Evolutionary conservation across 2,797 vertebrate genomes (phyloP).

Genomic region (Microtus obscurus): DNA sequence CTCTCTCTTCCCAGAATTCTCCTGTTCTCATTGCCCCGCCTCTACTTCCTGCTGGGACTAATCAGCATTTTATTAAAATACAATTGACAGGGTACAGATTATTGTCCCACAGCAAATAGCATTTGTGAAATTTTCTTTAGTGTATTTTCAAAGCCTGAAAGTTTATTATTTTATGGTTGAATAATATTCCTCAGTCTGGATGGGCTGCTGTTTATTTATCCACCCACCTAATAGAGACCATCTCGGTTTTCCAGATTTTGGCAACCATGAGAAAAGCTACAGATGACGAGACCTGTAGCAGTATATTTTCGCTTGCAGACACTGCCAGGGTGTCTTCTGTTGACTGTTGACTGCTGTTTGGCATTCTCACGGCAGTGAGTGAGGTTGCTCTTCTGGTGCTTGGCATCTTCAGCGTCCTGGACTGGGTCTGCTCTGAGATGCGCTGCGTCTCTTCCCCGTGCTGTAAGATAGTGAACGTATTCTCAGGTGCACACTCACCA

Average conservation of each 20-base stretch:
- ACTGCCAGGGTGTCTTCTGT: not conserved
- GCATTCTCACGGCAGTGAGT: not conserved
- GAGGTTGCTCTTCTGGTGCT: not conserved
- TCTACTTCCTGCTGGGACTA: too few species aligned
- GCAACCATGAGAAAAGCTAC: not conserved
- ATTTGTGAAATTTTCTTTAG: not conserved
- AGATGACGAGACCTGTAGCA: not conserved
- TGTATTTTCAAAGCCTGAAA: not conserved
- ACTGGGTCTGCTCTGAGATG: not conserved
- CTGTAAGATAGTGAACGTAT: not conserved
- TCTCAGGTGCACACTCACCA: not conserved
- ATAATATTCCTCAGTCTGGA: not conserved
- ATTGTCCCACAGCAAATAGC: not conserved
- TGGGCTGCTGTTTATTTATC: not conserved
- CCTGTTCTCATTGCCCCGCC: too few species aligned
- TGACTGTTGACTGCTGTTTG: not conserved
- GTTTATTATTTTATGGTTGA: not conserved
- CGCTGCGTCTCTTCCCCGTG: not conserved
- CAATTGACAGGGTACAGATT: too few species aligned
- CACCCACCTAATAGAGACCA: not conserved
- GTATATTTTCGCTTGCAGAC: conserved; percentile 34
- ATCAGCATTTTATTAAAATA: too few species aligned
- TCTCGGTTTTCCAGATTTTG: not conserved
- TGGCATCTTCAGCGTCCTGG: not conserved
- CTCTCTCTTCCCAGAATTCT: too few species aligned